These are phyloP conservation scores for Sphaerophoria rueppellii DNA, from an alignment of 2,888 invertebrate species.

Conservation along the genomic window DNA sequence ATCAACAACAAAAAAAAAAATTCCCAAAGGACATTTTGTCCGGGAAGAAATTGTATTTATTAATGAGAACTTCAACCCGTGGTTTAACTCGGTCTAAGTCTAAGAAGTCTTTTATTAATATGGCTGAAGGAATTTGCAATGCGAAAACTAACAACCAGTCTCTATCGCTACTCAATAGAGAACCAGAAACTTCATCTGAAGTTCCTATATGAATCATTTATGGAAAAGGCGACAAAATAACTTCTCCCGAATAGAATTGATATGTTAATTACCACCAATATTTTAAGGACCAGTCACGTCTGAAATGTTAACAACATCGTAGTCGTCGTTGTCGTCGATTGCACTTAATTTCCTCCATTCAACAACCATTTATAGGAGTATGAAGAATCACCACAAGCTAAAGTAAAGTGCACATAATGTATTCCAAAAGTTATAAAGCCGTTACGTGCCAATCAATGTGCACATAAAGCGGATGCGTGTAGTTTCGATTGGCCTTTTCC, in stretches of 20 bases:
- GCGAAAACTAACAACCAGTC: too few relatives aligned
- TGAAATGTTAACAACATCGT: conserved; percentile 30
- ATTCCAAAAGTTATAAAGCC: conserved; percentile 39
- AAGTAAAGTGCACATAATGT: conserved; percentile 32
- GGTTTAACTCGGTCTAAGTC: too few relatives aligned
- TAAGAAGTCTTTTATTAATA: too few relatives aligned
- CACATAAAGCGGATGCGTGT: conserved; percentile 53
- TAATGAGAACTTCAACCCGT: too few relatives aligned
- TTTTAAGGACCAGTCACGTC: conserved; percentile 40
- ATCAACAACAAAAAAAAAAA: too few relatives aligned
- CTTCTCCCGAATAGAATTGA: conserved; percentile 24
- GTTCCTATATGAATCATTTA: conserved; percentile 1
- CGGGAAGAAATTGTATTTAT: too few relatives aligned
- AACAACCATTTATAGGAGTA: conserved; percentile 9
- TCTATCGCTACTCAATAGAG: too few relatives aligned
- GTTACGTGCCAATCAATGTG: conserved; percentile 42
- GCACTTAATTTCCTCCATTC: conserved; percentile 28
- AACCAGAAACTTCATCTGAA: background rate
- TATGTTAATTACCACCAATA: conserved; percentile 22
- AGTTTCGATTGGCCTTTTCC: conserved; percentile 43
- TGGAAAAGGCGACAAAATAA: background rate
- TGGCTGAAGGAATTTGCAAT: too few relatives aligned
- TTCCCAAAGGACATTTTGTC: too few relatives aligned
- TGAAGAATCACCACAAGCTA: background rate
- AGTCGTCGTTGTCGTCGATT: background rate